Percentiles rank a stretch among this genome's conserved stretches.
Evolutionary conservation across 2,797 vertebrate species (phyloP).

Genomic region (Darevskia mixta): DNA sequence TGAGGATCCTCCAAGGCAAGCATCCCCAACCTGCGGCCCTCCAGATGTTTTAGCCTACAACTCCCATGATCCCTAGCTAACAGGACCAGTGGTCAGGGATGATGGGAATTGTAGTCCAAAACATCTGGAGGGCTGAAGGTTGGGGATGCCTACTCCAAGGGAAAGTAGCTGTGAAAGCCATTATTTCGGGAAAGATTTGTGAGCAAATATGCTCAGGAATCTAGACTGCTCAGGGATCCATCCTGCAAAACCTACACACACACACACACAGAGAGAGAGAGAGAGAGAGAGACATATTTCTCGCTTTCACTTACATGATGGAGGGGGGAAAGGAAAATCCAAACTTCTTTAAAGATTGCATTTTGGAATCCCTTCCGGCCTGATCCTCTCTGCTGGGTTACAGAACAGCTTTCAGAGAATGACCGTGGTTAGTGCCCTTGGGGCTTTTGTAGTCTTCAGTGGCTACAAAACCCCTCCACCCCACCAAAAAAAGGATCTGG

Average conservation of each 20-base stretch:
- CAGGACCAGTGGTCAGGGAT: too few relatives aligned
- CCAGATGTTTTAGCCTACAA: too few relatives aligned
- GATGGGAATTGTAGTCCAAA: too few relatives aligned
- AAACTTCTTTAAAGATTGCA: not conserved
- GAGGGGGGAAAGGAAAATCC: too few relatives aligned
- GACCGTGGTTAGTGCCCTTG: not conserved
- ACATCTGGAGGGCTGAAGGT: too few relatives aligned
- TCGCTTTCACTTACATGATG: not conserved
- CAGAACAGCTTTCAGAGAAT: not conserved
- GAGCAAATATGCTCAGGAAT: constrained; percentile 2
- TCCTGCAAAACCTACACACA: not conserved
- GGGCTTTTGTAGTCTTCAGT: not conserved
- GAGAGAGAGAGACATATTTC: too few relatives aligned
- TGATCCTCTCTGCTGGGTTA: not conserved
- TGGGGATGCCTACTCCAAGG: not conserved
- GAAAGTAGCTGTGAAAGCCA: not conserved
- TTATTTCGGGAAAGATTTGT: not conserved
- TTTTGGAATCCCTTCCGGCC: not conserved
- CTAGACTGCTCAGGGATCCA: not conserved
- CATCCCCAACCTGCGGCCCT: too few relatives aligned
- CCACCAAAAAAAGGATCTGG: not conserved
- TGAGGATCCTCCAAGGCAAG: not conserved
- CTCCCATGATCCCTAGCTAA: too few relatives aligned
- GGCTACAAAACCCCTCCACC: not conserved
- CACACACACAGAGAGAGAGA: too few relatives aligned